Evolutionary conservation across 2,113 vertebrate species (phyloP).

Genomic region (Anoura caudifer): DNA sequence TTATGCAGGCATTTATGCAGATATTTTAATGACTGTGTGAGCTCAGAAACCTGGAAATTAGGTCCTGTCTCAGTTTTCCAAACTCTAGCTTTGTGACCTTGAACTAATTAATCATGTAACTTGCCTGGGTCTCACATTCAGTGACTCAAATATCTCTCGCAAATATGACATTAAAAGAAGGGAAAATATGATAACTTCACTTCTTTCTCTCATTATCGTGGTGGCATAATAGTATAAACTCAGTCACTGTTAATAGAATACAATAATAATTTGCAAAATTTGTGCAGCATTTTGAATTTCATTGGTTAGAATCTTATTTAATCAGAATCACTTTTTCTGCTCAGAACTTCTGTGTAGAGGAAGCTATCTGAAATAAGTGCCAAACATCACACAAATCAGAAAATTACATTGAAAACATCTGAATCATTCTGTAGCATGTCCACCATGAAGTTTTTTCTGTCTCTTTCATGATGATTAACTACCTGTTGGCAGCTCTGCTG

Average conservation of each 20-base stretch:
- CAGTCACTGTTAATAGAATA: background rate
- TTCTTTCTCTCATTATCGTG: background rate
- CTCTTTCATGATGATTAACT: background rate
- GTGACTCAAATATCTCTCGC: background rate
- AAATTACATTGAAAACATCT: background rate
- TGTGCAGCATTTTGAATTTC: background rate
- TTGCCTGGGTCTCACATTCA: background rate
- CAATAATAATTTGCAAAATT: background rate
- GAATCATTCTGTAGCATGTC: background rate
- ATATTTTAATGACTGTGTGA: background rate
- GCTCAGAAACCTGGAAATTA: background rate
- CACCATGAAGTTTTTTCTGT: background rate
- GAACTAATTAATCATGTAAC: background rate
- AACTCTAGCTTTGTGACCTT: background rate
- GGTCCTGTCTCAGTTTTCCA: background rate
- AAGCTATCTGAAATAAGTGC: background rate
- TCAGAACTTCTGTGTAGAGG: background rate
- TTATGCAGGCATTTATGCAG: background rate
- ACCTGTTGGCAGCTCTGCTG: background rate
- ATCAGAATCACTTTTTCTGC: background rate
- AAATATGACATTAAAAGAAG: background rate
- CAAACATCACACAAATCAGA: background rate
- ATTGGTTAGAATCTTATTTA: background rate
- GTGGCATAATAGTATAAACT: background rate
- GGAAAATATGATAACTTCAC: background rate